phyloP scores from a whole-genome alignment of 2,888 invertebrate genomes.

The Drosophila demipolita region DNA sequence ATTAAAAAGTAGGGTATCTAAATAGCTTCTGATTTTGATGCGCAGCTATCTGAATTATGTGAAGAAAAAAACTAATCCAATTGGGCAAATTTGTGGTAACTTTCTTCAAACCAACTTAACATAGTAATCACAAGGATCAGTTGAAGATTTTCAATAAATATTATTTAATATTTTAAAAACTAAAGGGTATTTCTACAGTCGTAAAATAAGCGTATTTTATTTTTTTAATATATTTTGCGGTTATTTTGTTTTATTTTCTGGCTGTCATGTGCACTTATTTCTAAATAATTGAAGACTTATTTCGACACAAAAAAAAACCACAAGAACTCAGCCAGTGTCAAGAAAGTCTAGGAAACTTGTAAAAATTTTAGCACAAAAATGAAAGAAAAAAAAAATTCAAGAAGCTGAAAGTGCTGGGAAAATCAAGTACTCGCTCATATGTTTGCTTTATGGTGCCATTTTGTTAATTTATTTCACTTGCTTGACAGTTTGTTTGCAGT shows the following conservation, averaged over 20 bases:
- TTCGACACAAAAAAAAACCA: constrained; percentile 46
- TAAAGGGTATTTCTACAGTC: constrained; percentile 43
- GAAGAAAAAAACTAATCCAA: background rate
- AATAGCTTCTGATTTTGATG: constrained; percentile 10
- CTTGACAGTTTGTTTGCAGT: constrained; percentile 72
- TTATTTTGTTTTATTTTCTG: constrained; percentile 45
- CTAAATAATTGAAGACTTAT: constrained; percentile 77
- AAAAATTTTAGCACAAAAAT: constrained; percentile 25
- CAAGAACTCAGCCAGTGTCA: constrained; percentile 16
- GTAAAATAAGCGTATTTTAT: constrained; percentile 1
- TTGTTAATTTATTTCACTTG: constrained; percentile 79
- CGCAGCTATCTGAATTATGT: background rate
- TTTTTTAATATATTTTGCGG: constrained; percentile 25
- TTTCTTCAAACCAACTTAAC: too few species aligned
- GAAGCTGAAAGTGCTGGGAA: constrained; percentile 35
- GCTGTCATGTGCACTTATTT: constrained; percentile 74
- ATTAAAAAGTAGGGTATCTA: constrained; percentile 22
- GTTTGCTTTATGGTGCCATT: constrained; percentile 77
- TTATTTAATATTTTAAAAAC: background rate
- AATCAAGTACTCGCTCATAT: constrained; percentile 74
- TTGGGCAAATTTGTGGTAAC: background rate
- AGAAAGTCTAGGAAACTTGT: constrained; percentile 38
- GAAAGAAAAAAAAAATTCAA: constrained; percentile 3
- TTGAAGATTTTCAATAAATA: background rate
- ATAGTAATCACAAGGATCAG: background rate